Percentiles rank a stretch among this genome's conserved stretches.
phyloP scores from a whole-genome alignment of 2,888 invertebrate species.

The Pterobdella sp. region DNA sequence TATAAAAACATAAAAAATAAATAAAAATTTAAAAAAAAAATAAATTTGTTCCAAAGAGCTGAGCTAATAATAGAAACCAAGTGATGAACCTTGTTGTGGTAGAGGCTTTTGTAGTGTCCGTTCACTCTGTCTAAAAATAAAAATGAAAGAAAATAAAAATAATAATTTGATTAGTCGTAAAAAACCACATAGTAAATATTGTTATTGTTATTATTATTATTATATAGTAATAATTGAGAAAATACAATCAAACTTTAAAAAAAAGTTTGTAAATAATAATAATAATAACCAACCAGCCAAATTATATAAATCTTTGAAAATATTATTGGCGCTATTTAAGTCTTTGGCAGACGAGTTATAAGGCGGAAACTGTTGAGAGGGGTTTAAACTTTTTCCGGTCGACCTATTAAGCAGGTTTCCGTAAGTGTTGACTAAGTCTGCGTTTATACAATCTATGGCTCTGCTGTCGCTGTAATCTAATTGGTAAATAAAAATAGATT shows the following conservation, averaged over 20 bases:
- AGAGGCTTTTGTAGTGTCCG: not conserved
- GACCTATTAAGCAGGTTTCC: conserved; percentile 81
- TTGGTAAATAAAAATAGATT: not conserved
- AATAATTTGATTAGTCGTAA: too few relatives aligned
- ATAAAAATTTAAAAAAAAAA: too few relatives aligned
- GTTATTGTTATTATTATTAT: not conserved
- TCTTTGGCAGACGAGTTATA: conserved; percentile 41
- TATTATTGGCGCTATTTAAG: conserved; percentile 42
- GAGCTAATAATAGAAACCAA: too few relatives aligned
- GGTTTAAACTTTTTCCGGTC: conserved; percentile 69
- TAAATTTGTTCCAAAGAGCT: too few relatives aligned
- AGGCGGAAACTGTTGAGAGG: conserved; percentile 65
- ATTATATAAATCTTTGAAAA: conserved; percentile 55
- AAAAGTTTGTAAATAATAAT: not conserved
- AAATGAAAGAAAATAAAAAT: too few relatives aligned
- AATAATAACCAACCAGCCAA: conserved; percentile 56
- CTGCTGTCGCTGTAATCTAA: conserved; percentile 77
- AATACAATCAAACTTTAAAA: not conserved
- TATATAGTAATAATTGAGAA: not conserved
- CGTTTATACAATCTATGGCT: conserved; percentile 68
- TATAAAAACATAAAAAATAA: too few relatives aligned
- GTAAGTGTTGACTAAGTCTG: conserved; percentile 80
- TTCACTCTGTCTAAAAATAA: not conserved
- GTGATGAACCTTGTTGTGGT: conserved; percentile 4
- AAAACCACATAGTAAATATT: too few relatives aligned